Evolutionary conservation across 1,140 invertebrate species (phyloP), one percentile per base, ranked within the genome.

Genomic region (Zaprionus kolodkinae): DNA sequence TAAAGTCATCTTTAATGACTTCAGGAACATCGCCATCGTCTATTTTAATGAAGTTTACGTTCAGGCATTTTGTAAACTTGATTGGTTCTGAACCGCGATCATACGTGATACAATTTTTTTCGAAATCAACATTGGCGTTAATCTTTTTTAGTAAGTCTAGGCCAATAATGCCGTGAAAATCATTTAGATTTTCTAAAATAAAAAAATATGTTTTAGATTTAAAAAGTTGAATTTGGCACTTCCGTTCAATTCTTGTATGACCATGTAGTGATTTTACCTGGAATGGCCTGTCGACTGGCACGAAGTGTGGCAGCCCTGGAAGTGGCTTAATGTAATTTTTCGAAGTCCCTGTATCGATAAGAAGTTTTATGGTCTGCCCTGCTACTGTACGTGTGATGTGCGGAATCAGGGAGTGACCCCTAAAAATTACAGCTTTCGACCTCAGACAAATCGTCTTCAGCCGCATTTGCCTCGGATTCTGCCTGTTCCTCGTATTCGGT

Each of bases 81-180:
- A 68, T 59, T 15, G n/a, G 57, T 52, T 59, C 43, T 9, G 13
- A 33, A 17, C 45, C 57, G 30, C 52, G 50, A 10, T 10, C 6
- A 52, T 48, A 35, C 38, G n/a, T 10, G 30, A 35, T 69, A 59
- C 40, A 54, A 52, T n/a, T 57, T 57, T n/a, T 36, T 21, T 59
- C 36, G 36, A 38, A 38, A 38, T 11, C 43, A 15, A 45, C 43
- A 17, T 45, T n/a, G 13, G 55, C 62, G 17, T 59, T 66, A 13
- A 35, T 56, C 50, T 73, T 13, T 55, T 60, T 36, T 56, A 62
- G 17, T 15, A 61, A 54, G 21, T 69, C 35, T 33, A 69, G 35
- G 2, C 45, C 57, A 48, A 55, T 55, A 48, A 55, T 70, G 30
- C 67, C 45, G 21, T 55, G 48, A 33, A 70, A 62, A 38, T 45